phyloP scores from a whole-genome alignment of 2,797 vertebrate species.

The Sebastes kiyomatsui region DNA sequence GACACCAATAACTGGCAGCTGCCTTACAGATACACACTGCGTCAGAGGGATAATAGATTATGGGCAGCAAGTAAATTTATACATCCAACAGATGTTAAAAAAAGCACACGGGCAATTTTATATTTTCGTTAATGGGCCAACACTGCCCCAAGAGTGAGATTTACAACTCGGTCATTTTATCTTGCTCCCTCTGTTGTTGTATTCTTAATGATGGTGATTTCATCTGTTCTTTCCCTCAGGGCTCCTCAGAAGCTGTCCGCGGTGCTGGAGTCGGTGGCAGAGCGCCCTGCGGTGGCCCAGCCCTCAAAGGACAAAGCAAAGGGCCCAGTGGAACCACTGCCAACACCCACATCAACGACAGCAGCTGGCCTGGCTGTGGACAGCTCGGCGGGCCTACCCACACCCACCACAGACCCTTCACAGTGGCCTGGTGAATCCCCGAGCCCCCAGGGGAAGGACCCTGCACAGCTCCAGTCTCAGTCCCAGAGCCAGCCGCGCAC shows the following conservation, averaged over 20 bases:
- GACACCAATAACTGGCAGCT: background rate
- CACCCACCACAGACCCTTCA: conserved; percentile 24
- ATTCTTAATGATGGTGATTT: background rate
- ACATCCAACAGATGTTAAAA: background rate
- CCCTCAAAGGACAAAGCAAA: conserved; percentile 40
- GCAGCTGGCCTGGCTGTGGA: background rate
- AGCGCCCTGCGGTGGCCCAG: conserved; percentile 24
- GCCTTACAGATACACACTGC: background rate
- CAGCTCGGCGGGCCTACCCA: background rate
- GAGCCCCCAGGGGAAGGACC: conserved; percentile 54
- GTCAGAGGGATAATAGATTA: background rate
- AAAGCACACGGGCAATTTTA: background rate
- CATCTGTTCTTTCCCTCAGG: conserved; percentile 19
- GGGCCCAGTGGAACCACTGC: conserved; percentile 2
- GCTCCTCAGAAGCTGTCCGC: conserved; percentile 66
- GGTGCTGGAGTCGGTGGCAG: conserved; percentile 49
- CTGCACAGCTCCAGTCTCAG: conserved; percentile 52
- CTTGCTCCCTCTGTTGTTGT: background rate
- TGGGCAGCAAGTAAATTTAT: background rate
- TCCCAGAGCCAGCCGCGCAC: conserved; percentile 66
- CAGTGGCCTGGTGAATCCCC: conserved; percentile 24
- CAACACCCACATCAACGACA: background rate
- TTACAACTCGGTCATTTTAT: background rate
- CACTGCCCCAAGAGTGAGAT: background rate
- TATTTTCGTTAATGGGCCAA: background rate